Base-by-base conservation (phyloP, 2,113 vertebrate species). In the Rhinichthys klamathensis region DNA sequence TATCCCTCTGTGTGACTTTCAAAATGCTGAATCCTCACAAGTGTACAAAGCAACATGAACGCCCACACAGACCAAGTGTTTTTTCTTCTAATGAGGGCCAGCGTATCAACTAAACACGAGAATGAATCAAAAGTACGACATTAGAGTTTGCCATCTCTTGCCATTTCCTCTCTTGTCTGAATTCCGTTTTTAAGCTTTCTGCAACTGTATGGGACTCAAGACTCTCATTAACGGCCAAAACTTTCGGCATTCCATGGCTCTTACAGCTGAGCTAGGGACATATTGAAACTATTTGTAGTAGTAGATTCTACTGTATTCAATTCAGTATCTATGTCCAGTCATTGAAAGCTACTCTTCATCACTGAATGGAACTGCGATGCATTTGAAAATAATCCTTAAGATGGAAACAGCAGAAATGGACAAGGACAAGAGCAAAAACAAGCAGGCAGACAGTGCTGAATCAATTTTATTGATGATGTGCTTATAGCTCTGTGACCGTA, bases 11-110 rank as follows among this genome's bases (percentile, higher is more conserved):
- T 60, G 84, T 61, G 85, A 58, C 81, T 84, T 86, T 81, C 82
- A 69, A 78, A 84, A 83, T 35, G 72, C 11, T 46, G 69, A 77
- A 72, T 81, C 82, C 74, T 85, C 82, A 88, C 49, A 86, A 81
- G 81, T 63, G 78, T 72, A 86, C 61, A 86, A 86, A 86, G 78
- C 73, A 78, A 85, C 51, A 77, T n/a, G 23, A 35, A 84, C 74
- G 75, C 85, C 82, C 85, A 72, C 82, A 65, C 85, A 86, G 63
- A 75, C 77, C 67, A 41, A 78, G 77, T 84, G 83, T 82, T 84
- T 84, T 74, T 76, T 73, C 16, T 61, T 49, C 12, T 89, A 89
- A 89, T 86, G 87, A 89, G 87, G 63, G 72, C 83, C 80, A 60
- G 77, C 78, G 10, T 81, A 70, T 73, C 69, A 85, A 65, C 69